Evolutionary conservation across 2,797 vertebrate species (phyloP).

Genomic region (Orientallactaga sibirica): DNA sequence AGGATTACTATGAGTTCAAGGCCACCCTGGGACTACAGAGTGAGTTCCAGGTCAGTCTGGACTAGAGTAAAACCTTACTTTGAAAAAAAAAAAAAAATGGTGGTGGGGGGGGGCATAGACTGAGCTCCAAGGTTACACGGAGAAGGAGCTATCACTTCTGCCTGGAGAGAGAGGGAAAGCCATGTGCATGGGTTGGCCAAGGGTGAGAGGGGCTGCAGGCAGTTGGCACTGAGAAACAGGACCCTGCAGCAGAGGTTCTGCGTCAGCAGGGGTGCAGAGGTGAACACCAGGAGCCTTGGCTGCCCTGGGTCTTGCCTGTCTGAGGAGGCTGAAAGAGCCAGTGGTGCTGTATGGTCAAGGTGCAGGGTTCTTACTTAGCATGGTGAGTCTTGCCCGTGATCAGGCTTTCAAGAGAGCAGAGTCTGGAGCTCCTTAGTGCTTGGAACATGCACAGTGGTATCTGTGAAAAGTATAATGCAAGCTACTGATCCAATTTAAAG

Average conservation of each 20-base stretch:
- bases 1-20: too few species aligned
- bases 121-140: accelerated
- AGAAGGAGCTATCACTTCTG: background rate
- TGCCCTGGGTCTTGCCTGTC: accelerated
- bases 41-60: too few species aligned
- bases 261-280: too few species aligned
- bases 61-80: too few species aligned
- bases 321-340: background rate
- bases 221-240: accelerated
- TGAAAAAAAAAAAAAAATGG: too few species aligned
- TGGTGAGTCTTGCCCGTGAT: background rate
- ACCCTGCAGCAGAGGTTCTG: accelerated
- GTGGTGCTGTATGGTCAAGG: background rate
- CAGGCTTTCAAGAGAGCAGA: background rate
- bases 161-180: background rate
- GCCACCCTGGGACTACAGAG: too few species aligned
- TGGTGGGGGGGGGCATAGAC: background rate
- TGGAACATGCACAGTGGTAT: background rate
- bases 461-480: background rate
- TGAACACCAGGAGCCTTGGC: background rate
- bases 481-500: background rate
- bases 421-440: accelerated
- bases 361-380: background rate
- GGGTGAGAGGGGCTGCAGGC: background rate
- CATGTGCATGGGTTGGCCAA: accelerated